Conservation (phyloP, 2,888 invertebrate genomes). For the Temnothorax rugatulus region DNA sequence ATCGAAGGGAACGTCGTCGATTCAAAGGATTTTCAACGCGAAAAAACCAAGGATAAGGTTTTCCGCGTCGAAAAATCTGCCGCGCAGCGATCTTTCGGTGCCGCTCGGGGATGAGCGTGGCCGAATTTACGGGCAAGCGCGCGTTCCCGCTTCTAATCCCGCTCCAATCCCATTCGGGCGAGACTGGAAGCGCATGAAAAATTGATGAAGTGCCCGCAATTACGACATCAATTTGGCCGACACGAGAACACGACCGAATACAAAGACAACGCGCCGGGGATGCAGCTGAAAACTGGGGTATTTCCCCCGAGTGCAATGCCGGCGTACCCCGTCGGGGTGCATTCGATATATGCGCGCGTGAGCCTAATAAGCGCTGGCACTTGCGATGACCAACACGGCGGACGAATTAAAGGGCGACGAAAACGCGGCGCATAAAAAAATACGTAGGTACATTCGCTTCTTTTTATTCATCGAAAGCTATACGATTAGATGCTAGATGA, state of each 20-base stretch:
- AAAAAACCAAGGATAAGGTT: background rate
- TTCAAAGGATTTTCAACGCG: background rate
- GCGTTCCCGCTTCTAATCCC: slow-evolving; percentile 55
- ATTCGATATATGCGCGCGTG: slow-evolving; percentile 30
- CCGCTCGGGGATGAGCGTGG: background rate
- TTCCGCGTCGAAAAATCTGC: slow-evolving; percentile 2
- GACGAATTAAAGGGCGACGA: slow-evolving; percentile 52
- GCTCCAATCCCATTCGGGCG: slow-evolving; percentile 57
- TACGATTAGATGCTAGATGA: background rate
- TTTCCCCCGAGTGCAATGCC: slow-evolving; percentile 77
- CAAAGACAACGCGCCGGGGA: slow-evolving; percentile 54
- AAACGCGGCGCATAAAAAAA: background rate
- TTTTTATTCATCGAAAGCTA: background rate
- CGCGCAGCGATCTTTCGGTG: background rate
- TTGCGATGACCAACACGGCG: slow-evolving; percentile 38
- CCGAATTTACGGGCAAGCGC: slow-evolving; percentile 21
- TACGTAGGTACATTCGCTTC: background rate
- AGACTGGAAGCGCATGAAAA: slow-evolving; percentile 63
- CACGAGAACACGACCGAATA: slow-evolving; percentile 39
- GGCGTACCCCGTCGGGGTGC: slow-evolving; percentile 24
- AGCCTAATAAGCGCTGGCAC: slow-evolving; percentile 25
- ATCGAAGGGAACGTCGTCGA: background rate
- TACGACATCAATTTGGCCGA: slow-evolving; percentile 68
- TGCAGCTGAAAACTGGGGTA: slow-evolving; percentile 67
- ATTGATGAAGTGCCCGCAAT: slow-evolving; percentile 71